A percentile compares a stretch with the other conserved stretches of the same genome.
phyloP scores from a whole-genome alignment of 2,797 vertebrate genomes.

The Arnoldichthys spilopterus region DNA sequence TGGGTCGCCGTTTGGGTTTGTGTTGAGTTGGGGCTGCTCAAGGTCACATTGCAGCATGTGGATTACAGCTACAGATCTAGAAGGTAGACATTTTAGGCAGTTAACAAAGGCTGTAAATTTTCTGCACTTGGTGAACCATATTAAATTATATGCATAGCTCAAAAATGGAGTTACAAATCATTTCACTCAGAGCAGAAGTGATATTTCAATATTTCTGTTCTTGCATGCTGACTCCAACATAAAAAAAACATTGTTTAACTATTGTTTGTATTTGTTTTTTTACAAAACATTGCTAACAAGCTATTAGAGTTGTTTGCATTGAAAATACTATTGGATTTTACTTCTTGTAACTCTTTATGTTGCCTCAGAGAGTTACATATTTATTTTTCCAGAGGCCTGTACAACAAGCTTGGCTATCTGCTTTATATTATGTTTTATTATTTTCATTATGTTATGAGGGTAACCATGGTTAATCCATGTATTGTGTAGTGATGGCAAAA shows the following conservation, averaged over 20 bases:
- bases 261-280: no score
- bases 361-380: no score
- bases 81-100: not conserved
- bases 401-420: no score
- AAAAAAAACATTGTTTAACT: not conserved
- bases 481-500: no score
- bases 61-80: not conserved
- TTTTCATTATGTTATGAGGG: no score
- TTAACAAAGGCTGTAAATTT: not conserved
- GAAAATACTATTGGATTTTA: no score
- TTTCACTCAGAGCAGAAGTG: not conserved
- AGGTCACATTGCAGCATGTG: slow-evolving; percentile 4
- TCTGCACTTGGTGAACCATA: not conserved
- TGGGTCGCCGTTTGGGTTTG: not conserved
- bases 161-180: not conserved
- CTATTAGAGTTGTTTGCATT: no score
- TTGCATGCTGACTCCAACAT: not conserved
- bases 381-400: no score
- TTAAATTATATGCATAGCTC: not conserved
- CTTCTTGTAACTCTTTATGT: no score
- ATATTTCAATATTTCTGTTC: not conserved
- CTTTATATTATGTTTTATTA: no score
- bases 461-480: no score
- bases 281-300: no score
- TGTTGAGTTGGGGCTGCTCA: not conserved